Base-by-base conservation (phyloP, 64 coral and sea anemone species). In the Astreopora myriophthalma region DNA sequence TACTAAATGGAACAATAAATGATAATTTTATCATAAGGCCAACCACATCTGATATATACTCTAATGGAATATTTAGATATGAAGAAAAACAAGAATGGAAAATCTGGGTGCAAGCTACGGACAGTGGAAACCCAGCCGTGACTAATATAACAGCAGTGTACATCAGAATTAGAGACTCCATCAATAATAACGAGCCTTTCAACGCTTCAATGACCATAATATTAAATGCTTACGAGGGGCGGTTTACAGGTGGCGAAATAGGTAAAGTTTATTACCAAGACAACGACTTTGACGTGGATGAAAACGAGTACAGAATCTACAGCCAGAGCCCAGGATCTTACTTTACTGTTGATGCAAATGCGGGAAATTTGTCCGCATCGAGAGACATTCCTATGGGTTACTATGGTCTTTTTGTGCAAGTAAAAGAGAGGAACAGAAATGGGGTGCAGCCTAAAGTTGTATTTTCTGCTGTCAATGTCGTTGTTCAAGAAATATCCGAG, bases 231-330 rank as follows among this genome's bases (percentile, higher is more conserved):
- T 91, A 85, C 13, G 34, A 87, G 8, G 91, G 91, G 6, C 23
- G 52, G 31, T 97, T 97, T 57, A 20, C 19, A 17, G 95, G 95
- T 32, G 95, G 95, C 37, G 39, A 81, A 14, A 94, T 97, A 31
- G 95, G 95, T 1, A 85, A 66, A 40, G 84, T 75, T 0, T 97
- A 97, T 37, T 91, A 94, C 27, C 76, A 90, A 39, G 95, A 97
- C 30, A 42, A 94, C 39, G 92, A 97, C 60, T 97, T 80, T 32
- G 42, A 78, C 17, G 95, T 88, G 16, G 87, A 94, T 80, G 61
- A 60, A 20, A 97, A 94, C 48, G 24, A 38, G 24, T 97, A 90
- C 51, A 89, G 24, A 22, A 76, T 97, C 19, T 68, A 30, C 6
- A 90, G 25, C 24, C 95, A 97, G 22, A 52, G 61, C 37, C 61